Evolutionary conservation across 2,797 vertebrate genomes (phyloP).

Genomic region (Hypotaenidia okinawae): DNA sequence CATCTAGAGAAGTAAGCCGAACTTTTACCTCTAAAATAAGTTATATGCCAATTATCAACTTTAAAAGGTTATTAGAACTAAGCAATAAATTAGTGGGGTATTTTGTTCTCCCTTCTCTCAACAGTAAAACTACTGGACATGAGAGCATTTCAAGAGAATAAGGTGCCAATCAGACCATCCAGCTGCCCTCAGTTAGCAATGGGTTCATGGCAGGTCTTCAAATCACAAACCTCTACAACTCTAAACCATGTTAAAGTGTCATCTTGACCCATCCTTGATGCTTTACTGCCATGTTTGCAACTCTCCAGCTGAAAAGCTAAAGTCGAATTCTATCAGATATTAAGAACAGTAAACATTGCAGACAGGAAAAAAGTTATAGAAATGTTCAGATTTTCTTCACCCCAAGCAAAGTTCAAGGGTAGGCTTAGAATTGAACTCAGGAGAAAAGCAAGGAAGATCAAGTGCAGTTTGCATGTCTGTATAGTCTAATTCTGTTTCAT

Average conservation of each 20-base stretch:
- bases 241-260: neutral
- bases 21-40: conserved; percentile 61
- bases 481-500: neutral
- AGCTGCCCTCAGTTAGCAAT: neutral
- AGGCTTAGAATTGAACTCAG: neutral
- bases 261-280: neutral
- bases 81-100: conserved; percentile 42
- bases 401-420: neutral
- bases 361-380: neutral
- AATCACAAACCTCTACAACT: neutral
- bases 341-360: neutral
- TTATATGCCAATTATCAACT: conserved; percentile 30
- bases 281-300: neutral
- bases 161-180: neutral
- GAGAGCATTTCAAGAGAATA: neutral
- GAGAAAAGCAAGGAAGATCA: neutral
- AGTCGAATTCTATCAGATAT: neutral
- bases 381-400: neutral
- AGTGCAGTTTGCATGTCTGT: accelerated
- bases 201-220: neutral
- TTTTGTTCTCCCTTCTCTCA: conserved; percentile 23
- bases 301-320: neutral
- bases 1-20: conserved; percentile 35
- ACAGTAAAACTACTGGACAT: conserved; percentile 11
- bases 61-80: conserved; percentile 56